Percentiles rank a stretch among this genome's conserved stretches.
phyloP scores from a whole-genome alignment of 2,888 invertebrate genomes.

The Coleophora deauratella region DNA sequence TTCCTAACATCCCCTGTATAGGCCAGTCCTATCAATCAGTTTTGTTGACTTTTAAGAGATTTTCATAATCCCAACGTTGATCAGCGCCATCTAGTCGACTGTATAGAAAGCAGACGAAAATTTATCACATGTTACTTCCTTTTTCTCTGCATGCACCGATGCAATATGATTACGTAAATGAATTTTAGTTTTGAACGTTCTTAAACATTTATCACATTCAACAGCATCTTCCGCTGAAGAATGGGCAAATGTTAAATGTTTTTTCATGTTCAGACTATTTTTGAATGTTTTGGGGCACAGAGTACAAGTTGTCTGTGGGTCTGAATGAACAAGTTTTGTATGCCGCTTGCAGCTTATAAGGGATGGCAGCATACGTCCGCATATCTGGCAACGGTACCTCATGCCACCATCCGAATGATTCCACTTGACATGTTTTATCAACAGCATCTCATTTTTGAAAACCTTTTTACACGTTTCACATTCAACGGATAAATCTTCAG shows the following conservation, averaged over 20 bases:
- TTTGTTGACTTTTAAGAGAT: no score
- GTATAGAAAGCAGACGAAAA: no score
- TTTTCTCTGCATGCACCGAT: constrained; percentile 24
- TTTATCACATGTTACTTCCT: constrained; percentile 20
- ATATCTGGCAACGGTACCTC: constrained; percentile 28
- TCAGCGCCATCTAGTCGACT: no score
- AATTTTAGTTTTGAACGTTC: constrained; percentile 26
- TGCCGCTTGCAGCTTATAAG: constrained; percentile 18
- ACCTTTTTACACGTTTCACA: constrained; percentile 27
- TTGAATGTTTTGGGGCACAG: constrained; percentile 18
- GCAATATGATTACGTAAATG: constrained; percentile 26
- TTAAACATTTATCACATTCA: constrained; percentile 26
- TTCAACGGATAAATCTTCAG: constrained; percentile 17
- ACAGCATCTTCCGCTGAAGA: constrained; percentile 18
- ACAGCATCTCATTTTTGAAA: constrained; percentile 28
- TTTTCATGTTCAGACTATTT: constrained; percentile 22
- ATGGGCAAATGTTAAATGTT: constrained; percentile 21
- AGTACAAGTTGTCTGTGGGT: constrained; percentile 10
- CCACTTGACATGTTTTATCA: constrained; percentile 33
- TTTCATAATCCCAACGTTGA: no score
- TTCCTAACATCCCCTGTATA: no score
- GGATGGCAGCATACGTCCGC: constrained; percentile 24
- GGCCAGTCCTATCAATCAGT: no score
- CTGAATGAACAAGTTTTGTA: constrained; percentile 25
- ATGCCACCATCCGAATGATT: constrained; percentile 28